Base-by-base conservation (phyloP, 2,113 vertebrate genomes). In the Tenebrosternarchus preto region DNA sequence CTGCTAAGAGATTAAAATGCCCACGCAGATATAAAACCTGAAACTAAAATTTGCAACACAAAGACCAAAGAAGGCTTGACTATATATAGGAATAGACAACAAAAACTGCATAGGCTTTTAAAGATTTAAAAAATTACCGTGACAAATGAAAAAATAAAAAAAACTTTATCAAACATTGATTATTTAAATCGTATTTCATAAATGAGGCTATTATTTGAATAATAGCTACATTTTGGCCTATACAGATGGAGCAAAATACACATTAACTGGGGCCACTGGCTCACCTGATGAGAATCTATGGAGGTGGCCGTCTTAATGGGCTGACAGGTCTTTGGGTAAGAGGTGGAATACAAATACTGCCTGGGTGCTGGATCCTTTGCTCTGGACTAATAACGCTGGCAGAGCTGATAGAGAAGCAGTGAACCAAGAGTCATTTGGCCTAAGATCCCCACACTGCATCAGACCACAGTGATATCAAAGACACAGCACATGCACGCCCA, bases 181-280 rank as follows among this genome's bases (percentile, higher is more conserved):
- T 50, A 50, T n/a, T n/a, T n/a, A 20, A 31, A 66, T 46, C 31
- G 55, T 56, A 50, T 61, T 46, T 70, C 39, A 57, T 67, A n/a
- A 66, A 73, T 73, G 75, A 59, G 24, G 53, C 24, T 19, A n/a
- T 57, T 75, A 31, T 67, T 71, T 43, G 24, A 61, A 79, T 71
- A 17, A 71, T 67, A 17, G 50, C 31, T 25, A 55, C 57, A 76
- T 71, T 46, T 80, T 53, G 6, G 66, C n/a, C 25, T 11, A 56
- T 31, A 64, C 46, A 4, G 16, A 59, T 57, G 16, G 63, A 78
- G 63, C 17, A 68, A 78, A 79, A 19, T 63, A 56, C 46, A 70
- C 57, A 75, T 79, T 80, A 80, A 83, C 72, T 79, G 68, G 6
- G 29, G 56, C 43, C 22, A 72, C 24, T 64, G 57, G 77, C 36